Evolutionary conservation across 2,888 invertebrate species (phyloP).

Genomic region (Pammene fasciana): DNA sequence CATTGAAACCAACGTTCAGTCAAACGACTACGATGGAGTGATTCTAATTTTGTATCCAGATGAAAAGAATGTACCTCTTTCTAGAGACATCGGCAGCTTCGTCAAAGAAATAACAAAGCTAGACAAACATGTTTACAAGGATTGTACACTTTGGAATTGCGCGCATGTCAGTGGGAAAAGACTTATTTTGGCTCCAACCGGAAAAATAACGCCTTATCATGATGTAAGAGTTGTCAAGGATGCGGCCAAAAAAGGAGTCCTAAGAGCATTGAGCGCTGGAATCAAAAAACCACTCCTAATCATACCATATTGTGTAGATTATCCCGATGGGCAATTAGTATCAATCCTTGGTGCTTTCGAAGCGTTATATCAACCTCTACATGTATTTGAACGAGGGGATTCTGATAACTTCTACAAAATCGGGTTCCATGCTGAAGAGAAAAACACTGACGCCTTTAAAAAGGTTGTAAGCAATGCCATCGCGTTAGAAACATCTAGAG

Average conservation of each 20-base stretch:
- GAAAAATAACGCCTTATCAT: conserved; percentile 86
- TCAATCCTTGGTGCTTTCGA: conserved; percentile 93
- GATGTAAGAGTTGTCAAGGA: conserved; percentile 79
- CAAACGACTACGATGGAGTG: conserved; percentile 85
- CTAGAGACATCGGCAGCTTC: conserved; percentile 68
- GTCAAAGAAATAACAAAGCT: conserved; percentile 60
- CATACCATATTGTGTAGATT: conserved; percentile 86
- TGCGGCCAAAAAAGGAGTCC: conserved; percentile 90
- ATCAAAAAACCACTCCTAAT: conserved; percentile 90
- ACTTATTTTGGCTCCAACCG: conserved; percentile 89
- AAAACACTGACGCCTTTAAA: conserved; percentile 78
- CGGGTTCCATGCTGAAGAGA: conserved; percentile 85
- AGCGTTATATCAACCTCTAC: conserved; percentile 92
- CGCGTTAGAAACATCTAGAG: conserved; percentile 87
- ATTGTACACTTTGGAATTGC: conserved; percentile 85
- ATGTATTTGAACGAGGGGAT: conserved; percentile 87
- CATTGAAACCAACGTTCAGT: conserved; percentile 72
- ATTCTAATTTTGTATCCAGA: conserved; percentile 83
- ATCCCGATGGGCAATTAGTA: conserved; percentile 90
- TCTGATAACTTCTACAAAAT: conserved; percentile 84
- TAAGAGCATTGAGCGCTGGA: conserved; percentile 93
- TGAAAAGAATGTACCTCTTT: conserved; percentile 71
- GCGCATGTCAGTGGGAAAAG: conserved; percentile 85
- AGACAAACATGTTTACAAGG: conserved; percentile 71
- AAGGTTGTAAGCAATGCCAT: conserved; percentile 84